Percentiles rank a stretch among this genome's conserved stretches.
These are phyloP conservation scores for Typhlichthys subterraneus DNA, from an alignment of 2,797 vertebrate genomes.

Conservation along the genomic window DNA sequence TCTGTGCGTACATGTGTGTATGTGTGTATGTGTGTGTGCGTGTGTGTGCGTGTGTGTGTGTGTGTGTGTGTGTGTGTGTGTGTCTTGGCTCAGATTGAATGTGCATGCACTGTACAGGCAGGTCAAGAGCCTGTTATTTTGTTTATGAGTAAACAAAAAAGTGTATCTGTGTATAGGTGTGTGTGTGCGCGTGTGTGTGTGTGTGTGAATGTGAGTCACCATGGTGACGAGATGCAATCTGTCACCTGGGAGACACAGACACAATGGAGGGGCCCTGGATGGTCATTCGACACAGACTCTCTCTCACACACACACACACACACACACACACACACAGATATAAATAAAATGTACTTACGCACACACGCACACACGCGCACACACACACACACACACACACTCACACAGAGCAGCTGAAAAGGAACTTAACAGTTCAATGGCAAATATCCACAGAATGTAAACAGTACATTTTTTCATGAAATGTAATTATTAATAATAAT, in stretches of 20 bases:
- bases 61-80: background rate
- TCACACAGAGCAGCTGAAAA: background rate
- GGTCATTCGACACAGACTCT: slow-evolving; percentile 30
- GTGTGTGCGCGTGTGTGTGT: slow-evolving; percentile 16
- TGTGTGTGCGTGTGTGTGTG: background rate
- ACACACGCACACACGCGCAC: slow-evolving; percentile 6
- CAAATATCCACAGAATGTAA: background rate
- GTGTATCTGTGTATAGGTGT: background rate
- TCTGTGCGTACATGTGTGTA: too few species aligned
- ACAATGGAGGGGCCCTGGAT: slow-evolving; percentile 40
- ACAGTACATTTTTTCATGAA: too few species aligned
- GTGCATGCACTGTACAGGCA: too few species aligned
- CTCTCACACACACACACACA: background rate
- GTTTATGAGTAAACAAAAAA: background rate
- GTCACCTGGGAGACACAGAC: slow-evolving; percentile 52
- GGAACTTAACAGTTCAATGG: background rate
- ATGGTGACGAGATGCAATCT: slow-evolving; percentile 53
- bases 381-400: background rate
- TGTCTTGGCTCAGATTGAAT: background rate
- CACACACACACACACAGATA: background rate
- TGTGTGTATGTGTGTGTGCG: too few species aligned
- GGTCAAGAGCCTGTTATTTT: background rate
- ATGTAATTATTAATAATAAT: too few species aligned
- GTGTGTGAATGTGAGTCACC: slow-evolving; percentile 40
- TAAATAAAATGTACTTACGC: background rate